phyloP scores from a whole-genome alignment of 1,140 invertebrate species.

The Habropoda laboriosa region DNA sequence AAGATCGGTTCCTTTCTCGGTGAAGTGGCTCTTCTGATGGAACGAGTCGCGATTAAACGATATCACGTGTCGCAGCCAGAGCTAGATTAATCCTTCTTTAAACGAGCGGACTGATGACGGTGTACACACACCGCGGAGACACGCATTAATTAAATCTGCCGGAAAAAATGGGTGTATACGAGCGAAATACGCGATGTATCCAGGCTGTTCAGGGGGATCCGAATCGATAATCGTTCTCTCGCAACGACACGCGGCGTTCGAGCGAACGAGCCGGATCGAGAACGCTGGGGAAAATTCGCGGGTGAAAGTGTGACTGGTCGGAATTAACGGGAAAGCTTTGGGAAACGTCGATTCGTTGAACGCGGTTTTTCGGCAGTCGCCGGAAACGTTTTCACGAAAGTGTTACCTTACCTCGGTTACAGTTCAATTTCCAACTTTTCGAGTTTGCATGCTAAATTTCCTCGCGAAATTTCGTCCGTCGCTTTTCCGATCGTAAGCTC shows the following conservation, averaged over 20 bases:
- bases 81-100: background rate
- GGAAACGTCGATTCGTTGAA: background rate
- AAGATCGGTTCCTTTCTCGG: background rate
- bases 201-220: background rate
- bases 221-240: conserved; percentile 7
- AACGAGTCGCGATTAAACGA: background rate
- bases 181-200: background rate
- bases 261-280: background rate
- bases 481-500: background rate
- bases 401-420: no score
- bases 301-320: background rate
- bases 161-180: background rate
- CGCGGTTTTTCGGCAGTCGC: background rate
- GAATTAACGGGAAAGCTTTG: background rate
- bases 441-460: background rate
- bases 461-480: background rate
- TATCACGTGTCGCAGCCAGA: background rate
- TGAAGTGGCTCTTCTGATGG: background rate
- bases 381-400: background rate
- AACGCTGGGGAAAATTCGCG: background rate
- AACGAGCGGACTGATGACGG: background rate
- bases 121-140: background rate
- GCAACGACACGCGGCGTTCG: no score
- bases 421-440: background rate
- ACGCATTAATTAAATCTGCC: background rate